Conservation (phyloP, 2,888 invertebrate genomes). For the Psylliodes chrysocephalus region DNA sequence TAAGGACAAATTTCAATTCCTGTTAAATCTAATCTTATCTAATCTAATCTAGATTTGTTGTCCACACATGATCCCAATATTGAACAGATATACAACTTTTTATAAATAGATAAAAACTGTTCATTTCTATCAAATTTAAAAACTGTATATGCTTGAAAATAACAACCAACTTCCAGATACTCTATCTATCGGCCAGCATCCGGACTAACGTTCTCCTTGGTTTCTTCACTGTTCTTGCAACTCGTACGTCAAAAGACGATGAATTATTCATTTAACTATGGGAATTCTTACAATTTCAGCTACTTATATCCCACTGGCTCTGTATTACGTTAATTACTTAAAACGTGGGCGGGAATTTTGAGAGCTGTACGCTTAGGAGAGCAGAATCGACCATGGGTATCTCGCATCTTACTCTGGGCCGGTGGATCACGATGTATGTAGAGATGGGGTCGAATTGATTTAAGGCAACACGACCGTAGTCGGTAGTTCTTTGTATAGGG, state of each 20-base stretch:
- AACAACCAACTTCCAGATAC: neutral
- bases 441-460: too few relatives aligned
- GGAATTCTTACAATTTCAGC: conserved; percentile 61
- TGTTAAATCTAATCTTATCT: too few relatives aligned
- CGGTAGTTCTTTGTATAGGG: too few relatives aligned
- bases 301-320: conserved; percentile 48
- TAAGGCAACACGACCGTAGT: too few relatives aligned
- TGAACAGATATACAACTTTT: too few relatives aligned
- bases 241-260: conserved; percentile 57
- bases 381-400: conserved; percentile 7
- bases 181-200: conserved; percentile 9
- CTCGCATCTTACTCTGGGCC: neutral
- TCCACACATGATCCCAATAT: too few relatives aligned
- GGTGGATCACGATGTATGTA: neutral
- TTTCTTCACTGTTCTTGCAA: conserved; percentile 49
- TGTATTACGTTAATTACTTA: conserved; percentile 57
- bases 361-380: conserved; percentile 9
- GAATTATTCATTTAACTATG: conserved; percentile 62
- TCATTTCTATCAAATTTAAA: too few relatives aligned
- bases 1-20: too few relatives aligned
- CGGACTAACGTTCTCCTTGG: conserved; percentile 10
- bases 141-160: neutral
- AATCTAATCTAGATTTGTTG: too few relatives aligned
- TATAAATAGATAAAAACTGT: too few relatives aligned
- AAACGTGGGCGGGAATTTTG: conserved; percentile 27